Percentiles rank a stretch among this genome's conserved stretches.
Evolutionary conservation across 2,113 vertebrate species (phyloP).

Genomic region (Kryptolebias marmoratus): DNA sequence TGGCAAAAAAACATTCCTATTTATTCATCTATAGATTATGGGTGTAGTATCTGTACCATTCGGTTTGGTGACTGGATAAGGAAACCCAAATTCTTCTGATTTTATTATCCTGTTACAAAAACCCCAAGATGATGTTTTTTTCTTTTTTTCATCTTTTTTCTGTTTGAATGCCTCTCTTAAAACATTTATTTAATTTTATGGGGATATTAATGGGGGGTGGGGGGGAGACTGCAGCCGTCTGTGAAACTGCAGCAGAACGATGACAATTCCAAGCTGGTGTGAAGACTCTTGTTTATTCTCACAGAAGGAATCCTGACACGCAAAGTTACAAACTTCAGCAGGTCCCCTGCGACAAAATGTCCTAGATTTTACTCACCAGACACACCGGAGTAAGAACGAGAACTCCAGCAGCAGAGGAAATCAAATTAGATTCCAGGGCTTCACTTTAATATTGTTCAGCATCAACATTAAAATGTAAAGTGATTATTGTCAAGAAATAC

Average conservation of each 20-base stretch:
- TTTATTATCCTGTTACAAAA: conserved; percentile 3
- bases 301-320: conserved; percentile 46
- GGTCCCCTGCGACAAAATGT: conserved; percentile 47
- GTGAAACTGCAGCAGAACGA: conserved; percentile 23
- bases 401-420: conserved; percentile 4
- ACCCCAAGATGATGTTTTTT: not conserved
- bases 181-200: conserved; percentile 8
- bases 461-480: not conserved
- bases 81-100: not conserved
- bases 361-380: conserved; percentile 55
- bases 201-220: conserved; percentile 7
- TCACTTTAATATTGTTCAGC: not conserved
- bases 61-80: too few relatives aligned
- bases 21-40: too few relatives aligned
- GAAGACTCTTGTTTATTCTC: conserved; percentile 64
- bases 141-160: conserved; percentile 1
- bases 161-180: not conserved
- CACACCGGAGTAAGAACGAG: not conserved
- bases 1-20: too few relatives aligned
- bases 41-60: too few relatives aligned
- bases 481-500: too few relatives aligned
- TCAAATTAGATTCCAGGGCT: not conserved
- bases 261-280: conserved; percentile 42
- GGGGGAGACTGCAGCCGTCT: conserved; percentile 23
- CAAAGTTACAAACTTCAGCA: conserved; percentile 42